These are phyloP conservation scores for Rachycentron canadum DNA, from an alignment of 2,797 vertebrate species.

Conservation along the genomic window DNA sequence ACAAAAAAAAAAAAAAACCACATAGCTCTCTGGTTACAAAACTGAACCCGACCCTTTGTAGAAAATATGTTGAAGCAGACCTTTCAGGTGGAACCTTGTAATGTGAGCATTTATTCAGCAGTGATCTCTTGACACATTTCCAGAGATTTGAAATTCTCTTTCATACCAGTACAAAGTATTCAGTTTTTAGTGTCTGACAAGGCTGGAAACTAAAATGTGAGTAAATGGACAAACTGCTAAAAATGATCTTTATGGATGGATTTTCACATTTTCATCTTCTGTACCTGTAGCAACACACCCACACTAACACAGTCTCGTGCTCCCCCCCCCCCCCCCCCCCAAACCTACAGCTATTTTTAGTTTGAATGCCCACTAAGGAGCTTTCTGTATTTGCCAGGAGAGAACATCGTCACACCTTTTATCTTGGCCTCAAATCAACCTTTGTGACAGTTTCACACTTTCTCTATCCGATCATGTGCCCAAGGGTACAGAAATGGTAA, in stretches of 20 bases:
- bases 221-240: conserved; percentile 15
- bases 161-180: background rate
- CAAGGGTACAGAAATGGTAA: conserved; percentile 22
- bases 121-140: background rate
- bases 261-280: conserved; percentile 51
- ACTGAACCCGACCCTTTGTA: background rate
- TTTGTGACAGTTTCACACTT: conserved; percentile 45
- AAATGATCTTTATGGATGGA: conserved; percentile 26
- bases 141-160: background rate
- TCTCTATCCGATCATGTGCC: conserved; percentile 22
- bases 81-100: no score
- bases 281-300: conserved; percentile 43
- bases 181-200: background rate
- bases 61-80: no score
- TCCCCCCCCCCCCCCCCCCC: no score
- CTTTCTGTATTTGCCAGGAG: conserved; percentile 23
- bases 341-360: conserved; percentile 41
- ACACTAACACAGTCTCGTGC: conserved; percentile 20
- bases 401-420: conserved; percentile 49
- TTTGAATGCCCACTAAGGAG: conserved; percentile 31
- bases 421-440: conserved; percentile 43
- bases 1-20: background rate
- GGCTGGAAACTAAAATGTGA: background rate
- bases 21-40: background rate
- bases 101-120: no score